A percentile compares a stretch with the other conserved stretches of the same genome.
These are phyloP conservation scores for Edolisoma coerulescens DNA, from an alignment of 2,113 vertebrate species.

Conservation along the genomic window DNA sequence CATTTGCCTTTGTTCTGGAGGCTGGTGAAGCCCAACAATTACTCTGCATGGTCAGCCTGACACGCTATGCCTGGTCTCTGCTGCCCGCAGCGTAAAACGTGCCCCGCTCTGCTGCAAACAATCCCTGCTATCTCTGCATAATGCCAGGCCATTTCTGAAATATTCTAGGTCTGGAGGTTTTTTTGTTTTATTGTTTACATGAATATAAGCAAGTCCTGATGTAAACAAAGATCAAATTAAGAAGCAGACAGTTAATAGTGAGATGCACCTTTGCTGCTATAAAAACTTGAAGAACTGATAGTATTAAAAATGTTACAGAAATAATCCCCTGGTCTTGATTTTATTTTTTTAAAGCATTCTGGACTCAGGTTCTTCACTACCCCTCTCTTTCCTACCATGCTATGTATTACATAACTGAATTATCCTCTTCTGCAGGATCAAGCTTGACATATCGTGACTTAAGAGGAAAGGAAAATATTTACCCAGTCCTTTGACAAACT, in stretches of 20 bases:
- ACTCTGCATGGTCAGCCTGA: neutral
- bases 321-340: neutral
- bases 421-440: neutral
- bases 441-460: neutral
- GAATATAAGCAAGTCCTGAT: neutral
- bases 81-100: neutral
- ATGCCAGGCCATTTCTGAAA: neutral
- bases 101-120: neutral
- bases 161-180: neutral
- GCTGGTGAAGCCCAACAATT: neutral
- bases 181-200: neutral
- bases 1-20: neutral
- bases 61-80: neutral
- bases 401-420: neutral
- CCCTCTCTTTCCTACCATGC: neutral
- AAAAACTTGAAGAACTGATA: neutral
- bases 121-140: neutral
- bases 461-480: neutral
- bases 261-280: neutral
- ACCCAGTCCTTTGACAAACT: slow-evolving; percentile 98
- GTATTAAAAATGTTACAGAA: neutral
- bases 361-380: neutral
- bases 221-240: neutral
- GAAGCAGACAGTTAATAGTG: neutral
- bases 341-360: neutral